These are phyloP conservation scores for Drosophila koepferae DNA, from an alignment of 2,888 invertebrate species.

Conservation along the genomic window DNA sequence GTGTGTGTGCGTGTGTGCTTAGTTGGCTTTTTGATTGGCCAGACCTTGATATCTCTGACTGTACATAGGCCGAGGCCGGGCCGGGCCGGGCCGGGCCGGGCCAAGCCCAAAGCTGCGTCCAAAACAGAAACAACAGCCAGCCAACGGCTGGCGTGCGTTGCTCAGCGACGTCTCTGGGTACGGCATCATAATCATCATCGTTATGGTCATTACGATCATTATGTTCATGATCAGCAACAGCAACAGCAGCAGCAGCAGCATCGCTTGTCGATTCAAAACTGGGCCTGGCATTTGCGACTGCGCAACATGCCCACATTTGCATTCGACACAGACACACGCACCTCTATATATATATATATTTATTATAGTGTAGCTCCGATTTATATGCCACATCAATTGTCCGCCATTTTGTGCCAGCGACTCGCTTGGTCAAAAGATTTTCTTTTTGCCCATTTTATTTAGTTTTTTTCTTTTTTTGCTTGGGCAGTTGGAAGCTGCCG, in stretches of 20 bases:
- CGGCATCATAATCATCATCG: constrained; percentile 47
- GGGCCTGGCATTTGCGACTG: constrained; percentile 48
- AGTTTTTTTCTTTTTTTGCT: background rate
- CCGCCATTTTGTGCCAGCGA: constrained; percentile 52
- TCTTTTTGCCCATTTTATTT: constrained; percentile 7
- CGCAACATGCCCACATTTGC: constrained; percentile 64
- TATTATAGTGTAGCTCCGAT: constrained; percentile 34
- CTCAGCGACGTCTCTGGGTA: constrained; percentile 48
- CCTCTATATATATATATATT: background rate
- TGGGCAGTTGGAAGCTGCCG: constrained; percentile 39
- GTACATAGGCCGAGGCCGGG: constrained; percentile 55
- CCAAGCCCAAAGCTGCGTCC: constrained; percentile 59
- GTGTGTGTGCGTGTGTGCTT: constrained; percentile 41
- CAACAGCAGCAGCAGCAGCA: constrained; percentile 15
- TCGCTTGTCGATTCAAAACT: constrained; percentile 27
- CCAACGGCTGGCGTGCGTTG: constrained; percentile 25
- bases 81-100: constrained; percentile 40
- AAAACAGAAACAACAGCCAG: constrained; percentile 22
- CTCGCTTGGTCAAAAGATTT: constrained; percentile 9
- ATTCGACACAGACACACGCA: constrained; percentile 26
- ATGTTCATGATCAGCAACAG: constrained; percentile 21
- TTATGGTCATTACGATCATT: constrained; percentile 22
- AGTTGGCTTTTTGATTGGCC: constrained; percentile 76
- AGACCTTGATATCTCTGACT: constrained; percentile 68
- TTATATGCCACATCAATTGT: constrained; percentile 27